Base-by-base conservation (phyloP, 2,113 vertebrate genomes). In the Pygoscelis antarcticus region DNA sequence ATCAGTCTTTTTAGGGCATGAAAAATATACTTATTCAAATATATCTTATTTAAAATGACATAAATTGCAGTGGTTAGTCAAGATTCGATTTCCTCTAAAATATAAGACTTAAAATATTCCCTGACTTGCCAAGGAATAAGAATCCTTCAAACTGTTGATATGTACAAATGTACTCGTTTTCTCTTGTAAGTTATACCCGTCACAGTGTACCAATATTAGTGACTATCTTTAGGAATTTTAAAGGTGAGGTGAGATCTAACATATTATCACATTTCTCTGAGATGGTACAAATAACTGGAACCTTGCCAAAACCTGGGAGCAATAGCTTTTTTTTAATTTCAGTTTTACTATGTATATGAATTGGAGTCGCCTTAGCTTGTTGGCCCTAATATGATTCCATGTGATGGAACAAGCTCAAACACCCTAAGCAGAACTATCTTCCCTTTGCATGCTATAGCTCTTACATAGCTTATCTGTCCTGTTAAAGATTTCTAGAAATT, bases 1-100 rank as follows among this genome's bases (percentile, higher is more conserved):
- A 98, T 98, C 98, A 98, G 98, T 98, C 98, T 98, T 98, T 98
- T 98, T 98, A 98, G 98, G 97, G 98, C 98, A 98, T 98, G 98
- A 98, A 98, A 98, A 98, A 98, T 98, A 98, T 98, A 98, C 98
- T 98, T 98, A 98, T 98, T 98, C 98, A 98, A 98, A 98, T 98
- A 98, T 98, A 98, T 98, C 98, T 98, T 98, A 98, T 98, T 98
- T 98, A 98, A 98, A 98, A 98, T 98, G 98, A 98, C 98, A 98
- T 98, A 98, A 98, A 98, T 98, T 98, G 98, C 98, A 98, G 97
- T 98, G 97, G 98, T 98, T 98, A 98, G 98, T 98, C 98, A 98
- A 98, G 98, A 98, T 98, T 98, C 98, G 96, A 98, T 98, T 98
- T 98, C 98, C 97, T 98, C 97, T 98, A 98, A 98, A 98, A 98